Percentiles rank a stretch among this genome's conserved stretches.
Evolutionary conservation across 2,113 vertebrate species (phyloP).

Genomic region (Vombatus ursinus): DNA sequence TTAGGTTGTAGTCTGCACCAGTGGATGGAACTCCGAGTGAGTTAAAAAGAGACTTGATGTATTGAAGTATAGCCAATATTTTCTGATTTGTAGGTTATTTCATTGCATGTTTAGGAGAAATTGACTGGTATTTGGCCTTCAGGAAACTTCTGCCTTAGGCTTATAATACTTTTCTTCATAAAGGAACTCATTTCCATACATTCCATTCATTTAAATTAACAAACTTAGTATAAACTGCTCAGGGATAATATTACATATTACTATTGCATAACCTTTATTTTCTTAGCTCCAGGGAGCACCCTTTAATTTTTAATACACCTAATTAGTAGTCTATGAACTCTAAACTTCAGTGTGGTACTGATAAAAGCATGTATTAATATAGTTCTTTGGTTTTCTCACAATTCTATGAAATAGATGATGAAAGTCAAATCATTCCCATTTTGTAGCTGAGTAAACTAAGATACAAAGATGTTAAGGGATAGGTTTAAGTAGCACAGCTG

Average conservation of each 20-base stretch:
- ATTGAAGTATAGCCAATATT: not conserved
- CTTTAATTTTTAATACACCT: not conserved
- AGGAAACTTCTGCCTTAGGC: not conserved
- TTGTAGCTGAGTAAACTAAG: not conserved
- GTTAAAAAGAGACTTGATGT: not conserved
- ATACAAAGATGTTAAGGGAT: not conserved
- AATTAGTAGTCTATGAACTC: not conserved
- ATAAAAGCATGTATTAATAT: not conserved
- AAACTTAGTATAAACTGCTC: not conserved
- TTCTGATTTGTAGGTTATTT: not conserved
- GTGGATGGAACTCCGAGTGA: not conserved
- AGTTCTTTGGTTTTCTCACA: not conserved
- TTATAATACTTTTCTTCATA: not conserved
- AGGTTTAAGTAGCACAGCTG: not conserved
- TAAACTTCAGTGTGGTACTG: not conserved
- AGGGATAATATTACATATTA: not conserved
- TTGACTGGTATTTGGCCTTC: not conserved
- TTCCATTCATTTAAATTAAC: not conserved
- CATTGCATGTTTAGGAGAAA: not conserved
- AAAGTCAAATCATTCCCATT: not conserved
- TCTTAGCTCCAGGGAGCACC: not conserved
- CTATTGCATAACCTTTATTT: not conserved
- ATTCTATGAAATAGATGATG: not conserved
- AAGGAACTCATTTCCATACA: not conserved
- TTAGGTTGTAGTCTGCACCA: not conserved